A percentile compares a stretch with the other conserved stretches of the same genome.
These are phyloP conservation scores for Ispidina lecontei DNA, from an alignment of 2,797 vertebrate genomes.

Conservation along the genomic window DNA sequence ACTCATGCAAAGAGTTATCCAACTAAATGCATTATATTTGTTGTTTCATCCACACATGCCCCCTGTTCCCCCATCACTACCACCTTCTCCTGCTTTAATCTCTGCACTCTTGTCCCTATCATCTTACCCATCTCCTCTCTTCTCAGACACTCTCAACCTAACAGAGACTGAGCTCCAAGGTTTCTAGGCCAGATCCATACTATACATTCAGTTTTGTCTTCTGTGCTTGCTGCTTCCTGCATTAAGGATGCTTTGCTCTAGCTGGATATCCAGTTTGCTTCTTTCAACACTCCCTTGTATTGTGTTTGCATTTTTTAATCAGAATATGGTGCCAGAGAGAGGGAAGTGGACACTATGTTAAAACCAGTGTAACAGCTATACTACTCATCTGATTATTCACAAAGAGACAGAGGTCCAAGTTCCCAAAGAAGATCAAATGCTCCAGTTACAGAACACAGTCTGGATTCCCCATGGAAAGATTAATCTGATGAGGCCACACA, in stretches of 20 bases:
- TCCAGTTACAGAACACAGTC: neutral
- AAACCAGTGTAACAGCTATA: neutral
- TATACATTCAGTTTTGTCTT: neutral
- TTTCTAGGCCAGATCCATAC: fast-evolving
- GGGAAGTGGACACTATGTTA: neutral
- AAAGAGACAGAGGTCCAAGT: neutral
- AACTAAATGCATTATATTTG: neutral
- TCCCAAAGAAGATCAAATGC: neutral
- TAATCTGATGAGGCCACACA: neutral
- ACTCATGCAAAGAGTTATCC: neutral
- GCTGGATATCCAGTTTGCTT: neutral
- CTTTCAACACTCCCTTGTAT: neutral
- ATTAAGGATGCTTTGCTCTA: neutral
- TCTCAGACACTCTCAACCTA: neutral
- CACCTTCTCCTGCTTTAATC: neutral
- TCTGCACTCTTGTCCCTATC: neutral
- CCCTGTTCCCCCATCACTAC: neutral
- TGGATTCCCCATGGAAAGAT: neutral
- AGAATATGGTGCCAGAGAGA: neutral
- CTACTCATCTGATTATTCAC: neutral
- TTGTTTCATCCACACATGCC: neutral
- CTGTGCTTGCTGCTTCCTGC: neutral
- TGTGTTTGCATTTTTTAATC: neutral
- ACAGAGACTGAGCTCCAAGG: neutral
- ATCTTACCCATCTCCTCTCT: neutral